Evolutionary conservation across 2,113 vertebrate genomes (phyloP).

Genomic region (Sceloporus tristichus): DNA sequence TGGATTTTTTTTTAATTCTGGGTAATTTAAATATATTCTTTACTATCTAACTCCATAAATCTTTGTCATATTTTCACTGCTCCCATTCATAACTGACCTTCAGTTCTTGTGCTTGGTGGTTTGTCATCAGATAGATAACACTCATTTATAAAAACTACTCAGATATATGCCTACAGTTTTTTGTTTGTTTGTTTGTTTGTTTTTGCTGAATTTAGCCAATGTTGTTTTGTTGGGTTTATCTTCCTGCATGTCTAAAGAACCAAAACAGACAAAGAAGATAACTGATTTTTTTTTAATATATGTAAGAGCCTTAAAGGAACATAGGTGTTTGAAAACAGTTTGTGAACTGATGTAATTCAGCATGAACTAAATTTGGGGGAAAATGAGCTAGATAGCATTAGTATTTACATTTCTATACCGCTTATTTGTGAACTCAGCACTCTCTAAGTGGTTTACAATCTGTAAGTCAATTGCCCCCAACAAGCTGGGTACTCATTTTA

Average conservation of each 20-base stretch:
- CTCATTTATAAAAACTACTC: not conserved
- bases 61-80: not conserved
- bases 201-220: not conserved
- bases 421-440: too few relatives aligned
- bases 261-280: conserved; percentile 4
- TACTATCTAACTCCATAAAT: not conserved
- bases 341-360: conserved; percentile 1
- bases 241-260: not conserved
- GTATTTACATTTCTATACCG: too few relatives aligned
- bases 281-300: conserved; percentile 14
- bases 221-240: not conserved
- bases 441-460: not conserved
- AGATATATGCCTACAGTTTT: not conserved
- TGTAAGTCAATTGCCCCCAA: too few relatives aligned
- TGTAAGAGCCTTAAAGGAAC: not conserved
- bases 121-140: not conserved
- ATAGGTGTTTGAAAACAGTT: conserved; percentile 1
- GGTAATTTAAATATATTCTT: not conserved
- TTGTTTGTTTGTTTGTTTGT: too few relatives aligned
- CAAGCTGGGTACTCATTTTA: too few relatives aligned
- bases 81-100: not conserved
- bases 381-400: not conserved
- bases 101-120: not conserved
- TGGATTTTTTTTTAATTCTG: not conserved
- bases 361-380: not conserved